Evolutionary conservation across 2,797 vertebrate genomes (phyloP), one percentile per base, ranked within the genome.

Genomic region (Iguana delicatissima): DNA sequence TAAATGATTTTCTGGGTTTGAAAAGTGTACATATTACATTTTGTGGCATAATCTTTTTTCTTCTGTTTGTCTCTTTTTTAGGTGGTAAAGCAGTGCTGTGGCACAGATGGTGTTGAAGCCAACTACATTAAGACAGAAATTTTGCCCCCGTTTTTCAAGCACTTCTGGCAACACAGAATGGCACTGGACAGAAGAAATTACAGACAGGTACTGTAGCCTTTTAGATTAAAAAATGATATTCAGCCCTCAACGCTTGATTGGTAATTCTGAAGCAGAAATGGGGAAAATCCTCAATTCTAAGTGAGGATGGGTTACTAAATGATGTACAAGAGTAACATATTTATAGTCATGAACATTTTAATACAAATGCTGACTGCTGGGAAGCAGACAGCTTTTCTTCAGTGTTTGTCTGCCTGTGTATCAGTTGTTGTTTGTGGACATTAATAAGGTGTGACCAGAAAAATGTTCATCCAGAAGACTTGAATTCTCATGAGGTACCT

Each of bases 91-190:
- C 99, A 99, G 95, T 99, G 99, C 91, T 99, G 99, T 96, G 99
- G 99, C 79, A 99, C 99, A 0, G 99, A 99, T 94, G 99, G 99
- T 97, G 99, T 99, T 82, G 99, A 99, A 97, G 98, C 99, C 89
- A 99, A 99, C 96, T 99, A 99, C 96, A 99, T 99, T 89, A 99
- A 99, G 97, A 99, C 99, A 0, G 99, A 99, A 97, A 99, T 99
- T 96, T 98, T 99, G 91, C 99, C 99, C 0, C 99, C 99, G 1
- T 99, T 99, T 98, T 99, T 99, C 97, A 99, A 99, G 95, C 99
- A 99, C 95, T 99, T 99, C 93, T 99, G 99, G 99, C 99, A 99
- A 94, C 99, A 99, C 96, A 97, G 99, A 97, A 99, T 99, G 99
- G 99, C 99, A 26, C 95, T 99, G 96, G 99, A 99, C 97, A 98